Evolutionary conservation across 2,888 invertebrate genomes (phyloP).

Genomic region (Pterostichus madidus): DNA sequence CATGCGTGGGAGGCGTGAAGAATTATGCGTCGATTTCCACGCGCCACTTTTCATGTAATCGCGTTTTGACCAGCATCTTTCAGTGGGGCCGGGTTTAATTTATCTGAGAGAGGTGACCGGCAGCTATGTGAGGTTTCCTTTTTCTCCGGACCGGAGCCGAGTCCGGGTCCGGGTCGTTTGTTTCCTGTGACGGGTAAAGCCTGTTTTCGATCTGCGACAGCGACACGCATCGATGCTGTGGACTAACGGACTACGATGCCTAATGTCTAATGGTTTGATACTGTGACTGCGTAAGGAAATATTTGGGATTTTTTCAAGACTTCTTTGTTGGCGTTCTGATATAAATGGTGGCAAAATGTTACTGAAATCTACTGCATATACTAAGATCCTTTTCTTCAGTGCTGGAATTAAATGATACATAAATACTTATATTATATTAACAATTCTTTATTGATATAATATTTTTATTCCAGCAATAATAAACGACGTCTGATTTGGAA

Average conservation of each 20-base stretch:
- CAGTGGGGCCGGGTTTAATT: conserved; percentile 53
- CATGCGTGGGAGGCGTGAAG: conserved; percentile 28
- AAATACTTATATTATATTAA: too few relatives aligned
- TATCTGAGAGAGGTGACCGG: conserved; percentile 42
- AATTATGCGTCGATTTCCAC: conserved; percentile 62
- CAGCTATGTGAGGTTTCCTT: conserved; percentile 16
- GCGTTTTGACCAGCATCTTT: conserved; percentile 64
- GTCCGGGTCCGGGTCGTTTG: conserved; percentile 50
- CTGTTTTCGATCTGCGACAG: conserved; percentile 62
- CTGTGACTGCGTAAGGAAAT: background rate
- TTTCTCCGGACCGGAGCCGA: conserved; percentile 31
- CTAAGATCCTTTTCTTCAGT: too few relatives aligned
- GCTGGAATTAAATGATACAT: too few relatives aligned
- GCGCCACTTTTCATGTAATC: conserved; percentile 63
- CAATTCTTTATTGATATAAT: too few relatives aligned
- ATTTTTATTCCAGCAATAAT: too few relatives aligned
- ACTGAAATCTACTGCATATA: too few relatives aligned
- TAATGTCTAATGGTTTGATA: conserved; percentile 38
- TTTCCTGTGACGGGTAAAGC: conserved; percentile 63
- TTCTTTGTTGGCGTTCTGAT: too few relatives aligned
- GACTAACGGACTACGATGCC: conserved; percentile 12
- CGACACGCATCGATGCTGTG: conserved; percentile 25
- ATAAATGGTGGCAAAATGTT: too few relatives aligned
- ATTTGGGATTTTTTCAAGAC: too few relatives aligned
- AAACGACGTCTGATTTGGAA: too few relatives aligned